Evolutionary conservation across 2,888 invertebrate species (phyloP).

Genomic region (Oscheius onirici): DNA sequence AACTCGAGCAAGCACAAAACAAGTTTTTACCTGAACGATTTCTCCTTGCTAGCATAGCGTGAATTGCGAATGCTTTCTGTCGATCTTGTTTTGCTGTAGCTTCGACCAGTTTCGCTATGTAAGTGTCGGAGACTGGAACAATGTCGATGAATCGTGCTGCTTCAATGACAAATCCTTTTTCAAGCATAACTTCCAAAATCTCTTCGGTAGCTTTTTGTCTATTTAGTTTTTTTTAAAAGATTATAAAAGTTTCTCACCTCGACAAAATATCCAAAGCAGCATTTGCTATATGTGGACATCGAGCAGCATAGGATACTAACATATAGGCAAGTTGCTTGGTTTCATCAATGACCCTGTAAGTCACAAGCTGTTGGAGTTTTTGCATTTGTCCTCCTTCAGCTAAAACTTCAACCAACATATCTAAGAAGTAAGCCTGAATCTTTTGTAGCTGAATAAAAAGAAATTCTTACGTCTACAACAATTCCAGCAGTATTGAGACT

Average conservation of each 20-base stretch:
- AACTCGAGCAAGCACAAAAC: neutral
- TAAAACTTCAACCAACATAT: constrained; percentile 53
- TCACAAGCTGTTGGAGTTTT: constrained; percentile 56
- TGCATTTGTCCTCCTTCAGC: constrained; percentile 49
- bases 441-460: neutral
- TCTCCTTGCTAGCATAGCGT: neutral
- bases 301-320: constrained; percentile 50
- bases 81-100: constrained; percentile 7
- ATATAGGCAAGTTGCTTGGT: constrained; percentile 56
- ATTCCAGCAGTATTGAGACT: constrained; percentile 16
- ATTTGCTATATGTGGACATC: constrained; percentile 55
- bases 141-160: constrained; percentile 28
- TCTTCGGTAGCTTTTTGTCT: constrained; percentile 46
- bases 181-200: constrained; percentile 53
- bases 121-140: constrained; percentile 3
- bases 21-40: neutral
- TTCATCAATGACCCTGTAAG: constrained; percentile 55
- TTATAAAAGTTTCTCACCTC: constrained; percentile 8
- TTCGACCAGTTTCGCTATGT: constrained; percentile 11
- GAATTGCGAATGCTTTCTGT: constrained; percentile 2
- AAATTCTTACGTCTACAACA: constrained; percentile 21
- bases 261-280: constrained; percentile 51
- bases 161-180: constrained; percentile 35
- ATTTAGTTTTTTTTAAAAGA: neutral
- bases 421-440: constrained; percentile 33